Conservation (phyloP, 2,113 vertebrate species). For the Rhynchomys soricoides region DNA sequence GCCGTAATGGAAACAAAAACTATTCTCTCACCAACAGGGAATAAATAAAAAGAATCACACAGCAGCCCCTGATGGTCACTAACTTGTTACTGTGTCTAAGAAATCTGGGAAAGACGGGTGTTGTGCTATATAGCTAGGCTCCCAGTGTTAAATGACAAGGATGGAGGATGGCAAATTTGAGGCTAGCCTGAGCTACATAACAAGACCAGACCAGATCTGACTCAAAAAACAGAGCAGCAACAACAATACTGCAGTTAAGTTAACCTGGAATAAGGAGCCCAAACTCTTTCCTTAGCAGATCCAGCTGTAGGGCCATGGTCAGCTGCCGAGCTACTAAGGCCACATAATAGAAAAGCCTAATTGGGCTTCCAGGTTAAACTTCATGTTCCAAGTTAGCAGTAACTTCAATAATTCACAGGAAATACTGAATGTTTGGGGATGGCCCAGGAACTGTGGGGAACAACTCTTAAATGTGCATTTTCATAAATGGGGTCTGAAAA, state of each 20-base stretch:
- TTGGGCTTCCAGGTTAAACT: background rate
- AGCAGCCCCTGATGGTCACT: background rate
- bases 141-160: background rate
- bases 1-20: background rate
- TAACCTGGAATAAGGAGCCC: background rate
- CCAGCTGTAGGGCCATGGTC: background rate
- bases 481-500: constrained; percentile 29
- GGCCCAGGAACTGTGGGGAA: background rate
- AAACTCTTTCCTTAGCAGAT: background rate
- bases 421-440: background rate
- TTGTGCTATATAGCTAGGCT: background rate
- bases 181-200: background rate
- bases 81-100: background rate
- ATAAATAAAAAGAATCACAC: background rate
- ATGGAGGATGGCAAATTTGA: background rate
- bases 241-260: background rate
- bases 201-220: background rate
- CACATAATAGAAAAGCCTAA: background rate
- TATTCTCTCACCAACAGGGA: background rate
- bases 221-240: background rate
- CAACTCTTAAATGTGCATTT: constrained; percentile 38
- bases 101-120: background rate
- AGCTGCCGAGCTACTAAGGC: background rate
- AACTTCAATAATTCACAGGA: background rate
- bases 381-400: background rate